Percentiles rank a stretch among this genome's conserved stretches.
Evolutionary conservation across 2,797 vertebrate genomes (phyloP).

Genomic region (Cuniculus paca): DNA sequence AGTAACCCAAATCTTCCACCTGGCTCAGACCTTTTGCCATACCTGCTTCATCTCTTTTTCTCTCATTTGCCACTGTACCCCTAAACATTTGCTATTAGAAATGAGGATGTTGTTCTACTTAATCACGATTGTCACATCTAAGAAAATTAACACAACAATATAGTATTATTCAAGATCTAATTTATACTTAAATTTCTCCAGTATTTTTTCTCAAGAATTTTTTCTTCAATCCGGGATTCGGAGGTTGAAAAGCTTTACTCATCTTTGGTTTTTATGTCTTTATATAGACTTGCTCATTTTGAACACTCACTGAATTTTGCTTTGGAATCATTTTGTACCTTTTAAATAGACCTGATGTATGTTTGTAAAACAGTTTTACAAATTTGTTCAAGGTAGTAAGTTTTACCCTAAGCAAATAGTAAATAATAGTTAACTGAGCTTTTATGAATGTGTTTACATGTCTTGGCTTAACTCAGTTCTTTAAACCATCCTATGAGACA

Average conservation of each 20-base stretch:
- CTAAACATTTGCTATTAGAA: neutral
- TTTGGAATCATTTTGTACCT: slow-evolving; percentile 30
- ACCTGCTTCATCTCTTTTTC: neutral
- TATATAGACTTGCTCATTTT: neutral
- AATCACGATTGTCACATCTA: neutral
- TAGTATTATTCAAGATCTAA: slow-evolving; percentile 20
- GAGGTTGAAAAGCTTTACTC: neutral
- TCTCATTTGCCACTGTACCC: neutral
- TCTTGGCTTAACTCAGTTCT: slow-evolving; percentile 19
- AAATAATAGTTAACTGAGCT: slow-evolving; percentile 13
- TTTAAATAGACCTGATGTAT: neutral
- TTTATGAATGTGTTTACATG: slow-evolving; percentile 46
- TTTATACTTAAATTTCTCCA: slow-evolving; percentile 46
- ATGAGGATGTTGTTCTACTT: neutral
- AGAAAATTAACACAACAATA: slow-evolving; percentile 34
- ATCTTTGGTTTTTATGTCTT: neutral
- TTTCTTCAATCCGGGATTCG: neutral
- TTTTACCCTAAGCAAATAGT: neutral
- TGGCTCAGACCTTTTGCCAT: neutral
- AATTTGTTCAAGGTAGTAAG: slow-evolving; percentile 21
- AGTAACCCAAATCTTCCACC: neutral
- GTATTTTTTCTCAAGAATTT: neutral
- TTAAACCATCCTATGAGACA: neutral
- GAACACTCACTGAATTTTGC: slow-evolving; percentile 27
- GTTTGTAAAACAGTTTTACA: slow-evolving; percentile 34